Evolutionary conservation across 2,797 vertebrate genomes (phyloP).

Genomic region (Thamnophis elegans): DNA sequence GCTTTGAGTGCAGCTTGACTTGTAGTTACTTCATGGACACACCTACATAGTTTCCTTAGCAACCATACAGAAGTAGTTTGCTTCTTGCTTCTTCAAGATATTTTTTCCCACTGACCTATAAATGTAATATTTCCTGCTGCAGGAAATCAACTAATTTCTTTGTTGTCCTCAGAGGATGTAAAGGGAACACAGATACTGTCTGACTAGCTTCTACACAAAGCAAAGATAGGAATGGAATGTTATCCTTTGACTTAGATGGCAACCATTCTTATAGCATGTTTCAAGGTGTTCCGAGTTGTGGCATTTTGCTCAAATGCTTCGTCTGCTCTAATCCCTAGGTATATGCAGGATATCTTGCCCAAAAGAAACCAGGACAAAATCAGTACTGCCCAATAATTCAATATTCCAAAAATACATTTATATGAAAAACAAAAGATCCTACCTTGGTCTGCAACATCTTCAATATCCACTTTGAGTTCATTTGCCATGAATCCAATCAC

Average conservation of each 20-base stretch:
- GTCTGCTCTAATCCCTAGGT: background rate
- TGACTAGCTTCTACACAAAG: background rate
- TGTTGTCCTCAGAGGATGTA: background rate
- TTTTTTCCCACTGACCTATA: background rate
- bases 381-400: background rate
- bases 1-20: background rate
- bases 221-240: background rate
- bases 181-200: background rate
- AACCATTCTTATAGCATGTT: background rate
- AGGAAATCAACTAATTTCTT: background rate
- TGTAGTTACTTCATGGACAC: background rate
- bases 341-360: background rate
- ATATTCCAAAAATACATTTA: background rate
- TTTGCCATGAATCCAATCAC: conserved; percentile 99
- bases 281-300: background rate
- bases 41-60: background rate
- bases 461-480: conserved; percentile 94
- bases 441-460: conserved; percentile 99
- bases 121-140: background rate
- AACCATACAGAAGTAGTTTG: background rate
- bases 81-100: background rate
- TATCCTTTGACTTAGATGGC: background rate
- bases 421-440: background rate
- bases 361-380: background rate
- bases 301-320: background rate